phyloP scores from a whole-genome alignment of 2,797 vertebrate species.

The Prionace glauca region DNA sequence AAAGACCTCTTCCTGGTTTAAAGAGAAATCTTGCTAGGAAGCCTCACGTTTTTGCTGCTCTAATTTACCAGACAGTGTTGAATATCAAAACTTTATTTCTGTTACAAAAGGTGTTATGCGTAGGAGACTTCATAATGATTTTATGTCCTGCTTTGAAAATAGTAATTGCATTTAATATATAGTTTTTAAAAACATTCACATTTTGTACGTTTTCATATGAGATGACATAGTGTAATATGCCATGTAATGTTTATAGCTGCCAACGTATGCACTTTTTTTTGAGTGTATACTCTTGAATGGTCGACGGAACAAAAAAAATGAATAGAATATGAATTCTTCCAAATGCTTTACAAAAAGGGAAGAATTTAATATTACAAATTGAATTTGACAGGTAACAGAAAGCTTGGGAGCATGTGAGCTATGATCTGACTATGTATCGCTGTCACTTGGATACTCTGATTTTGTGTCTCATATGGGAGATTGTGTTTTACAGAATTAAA shows the following conservation, averaged over 20 bases:
- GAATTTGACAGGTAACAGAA: constrained; percentile 61
- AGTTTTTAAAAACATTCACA: constrained; percentile 95
- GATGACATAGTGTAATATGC: constrained; percentile 86
- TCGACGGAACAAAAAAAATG: constrained; percentile 69
- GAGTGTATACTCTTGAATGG: constrained; percentile 96
- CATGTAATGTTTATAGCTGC: constrained; percentile 93
- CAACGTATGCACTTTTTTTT: constrained; percentile 88
- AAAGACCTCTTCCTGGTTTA: constrained; percentile 64
- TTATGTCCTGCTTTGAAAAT: constrained; percentile 84
- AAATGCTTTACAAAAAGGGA: constrained; percentile 75
- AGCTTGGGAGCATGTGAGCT: constrained; percentile 47
- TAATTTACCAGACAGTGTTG: constrained; percentile 82
- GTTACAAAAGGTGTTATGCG: constrained; percentile 80
- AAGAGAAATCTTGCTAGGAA: constrained; percentile 61
- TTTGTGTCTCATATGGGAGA: constrained; percentile 66
- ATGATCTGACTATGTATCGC: constrained; percentile 57
- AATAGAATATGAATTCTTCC: constrained; percentile 78
- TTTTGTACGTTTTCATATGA: constrained; percentile 99
- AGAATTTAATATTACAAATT: constrained; percentile 79
- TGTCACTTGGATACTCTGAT: constrained; percentile 63
- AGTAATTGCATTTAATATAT: constrained; percentile 69
- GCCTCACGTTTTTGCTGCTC: constrained; percentile 76
- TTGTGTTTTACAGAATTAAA: constrained; percentile 64
- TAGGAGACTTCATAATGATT: constrained; percentile 73
- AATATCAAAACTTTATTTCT: constrained; percentile 69